These are phyloP conservation scores for Actinostola sp. DNA, from an alignment of 92 coral and sea anemone species.

Conservation along the genomic window DNA sequence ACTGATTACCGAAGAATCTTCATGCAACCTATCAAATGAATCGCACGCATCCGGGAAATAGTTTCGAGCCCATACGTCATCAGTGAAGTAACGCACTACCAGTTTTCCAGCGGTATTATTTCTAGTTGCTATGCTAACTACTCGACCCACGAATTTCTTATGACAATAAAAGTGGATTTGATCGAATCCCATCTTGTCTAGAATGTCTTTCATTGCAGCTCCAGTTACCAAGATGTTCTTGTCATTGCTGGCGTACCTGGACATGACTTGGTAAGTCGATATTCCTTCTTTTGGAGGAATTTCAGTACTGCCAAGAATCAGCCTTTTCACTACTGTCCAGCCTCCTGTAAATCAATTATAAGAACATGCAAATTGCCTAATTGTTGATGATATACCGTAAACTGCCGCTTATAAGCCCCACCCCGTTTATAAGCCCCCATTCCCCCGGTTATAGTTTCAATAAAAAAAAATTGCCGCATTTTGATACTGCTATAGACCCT, in stretches of 20 bases:
- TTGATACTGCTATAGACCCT: too few relatives aligned
- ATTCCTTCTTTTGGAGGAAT: background rate
- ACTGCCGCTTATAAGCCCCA: too few relatives aligned
- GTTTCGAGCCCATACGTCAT: constrained; percentile 6
- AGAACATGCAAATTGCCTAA: too few relatives aligned
- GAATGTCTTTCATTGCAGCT: background rate
- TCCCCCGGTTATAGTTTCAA: too few relatives aligned
- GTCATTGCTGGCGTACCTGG: background rate
- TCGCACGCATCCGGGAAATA: constrained; percentile 22
- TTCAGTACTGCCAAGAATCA: background rate
- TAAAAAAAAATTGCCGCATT: too few relatives aligned
- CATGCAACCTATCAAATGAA: constrained; percentile 24
- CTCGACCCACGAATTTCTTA: constrained; percentile 14
- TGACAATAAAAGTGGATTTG: constrained; percentile 9
- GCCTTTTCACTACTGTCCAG: background rate
- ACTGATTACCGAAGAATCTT: constrained; percentile 5
- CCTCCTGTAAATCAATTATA: constrained; percentile 2
- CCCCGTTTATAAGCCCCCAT: too few relatives aligned
- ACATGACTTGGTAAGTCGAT: background rate
- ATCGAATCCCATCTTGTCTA: constrained; percentile 11
- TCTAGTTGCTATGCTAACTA: constrained; percentile 15
- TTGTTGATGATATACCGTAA: too few relatives aligned
- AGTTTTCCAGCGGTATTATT: constrained; percentile 14
- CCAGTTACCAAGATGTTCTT: background rate
- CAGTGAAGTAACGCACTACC: constrained; percentile 14